A percentile compares a stretch with the other conserved stretches of the same genome.
Conservation (phyloP, 2,113 vertebrate species). For the Solenodon paradoxus region DNA sequence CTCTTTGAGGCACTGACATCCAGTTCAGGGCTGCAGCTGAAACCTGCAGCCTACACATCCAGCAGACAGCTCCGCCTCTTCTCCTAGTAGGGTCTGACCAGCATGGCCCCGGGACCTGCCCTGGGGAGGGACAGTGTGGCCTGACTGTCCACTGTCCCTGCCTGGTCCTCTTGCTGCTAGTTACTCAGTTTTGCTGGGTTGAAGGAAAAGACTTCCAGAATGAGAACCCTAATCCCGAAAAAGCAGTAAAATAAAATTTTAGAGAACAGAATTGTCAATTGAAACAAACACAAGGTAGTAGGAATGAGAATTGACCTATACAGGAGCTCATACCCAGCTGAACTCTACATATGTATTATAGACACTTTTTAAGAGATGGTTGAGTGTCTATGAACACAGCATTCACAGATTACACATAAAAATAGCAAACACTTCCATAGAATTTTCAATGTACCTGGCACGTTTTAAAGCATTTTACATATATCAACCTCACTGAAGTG, state of each 20-base stretch:
- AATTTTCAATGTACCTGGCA: neutral
- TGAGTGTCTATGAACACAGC: neutral
- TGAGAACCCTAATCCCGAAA: neutral
- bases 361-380: neutral
- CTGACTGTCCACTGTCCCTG: neutral
- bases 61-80: too few species aligned
- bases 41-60: neutral
- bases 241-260: neutral
- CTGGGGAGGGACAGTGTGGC: neutral
- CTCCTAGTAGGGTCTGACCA: rapidly evolving
- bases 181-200: neutral
- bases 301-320: neutral
- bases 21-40: neutral
- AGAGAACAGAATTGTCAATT: neutral
- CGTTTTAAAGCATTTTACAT: neutral
- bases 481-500: too few species aligned
- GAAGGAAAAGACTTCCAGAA: neutral
- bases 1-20: neutral
- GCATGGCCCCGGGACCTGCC: neutral
- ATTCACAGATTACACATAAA: neutral
- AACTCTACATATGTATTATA: neutral
- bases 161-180: too few species aligned
- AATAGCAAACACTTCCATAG: neutral
- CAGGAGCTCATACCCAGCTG: neutral
- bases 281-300: neutral